phyloP scores from a whole-genome alignment of 2,888 invertebrate species.

The Drosophila acutilabella region DNA sequence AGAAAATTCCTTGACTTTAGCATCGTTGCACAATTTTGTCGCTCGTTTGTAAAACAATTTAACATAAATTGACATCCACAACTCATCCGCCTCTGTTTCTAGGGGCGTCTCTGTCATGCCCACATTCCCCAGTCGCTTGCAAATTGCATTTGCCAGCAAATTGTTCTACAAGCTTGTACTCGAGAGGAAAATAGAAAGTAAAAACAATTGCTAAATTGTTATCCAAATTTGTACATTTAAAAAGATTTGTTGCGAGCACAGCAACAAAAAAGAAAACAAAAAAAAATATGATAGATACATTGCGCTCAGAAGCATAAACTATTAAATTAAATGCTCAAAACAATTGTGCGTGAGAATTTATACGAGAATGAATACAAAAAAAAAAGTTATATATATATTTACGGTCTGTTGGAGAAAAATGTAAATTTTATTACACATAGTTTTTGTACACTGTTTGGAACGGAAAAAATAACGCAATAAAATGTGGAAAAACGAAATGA shows the following conservation, averaged over 20 bases:
- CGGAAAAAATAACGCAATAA: constrained; percentile 24
- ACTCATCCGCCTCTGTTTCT: constrained; percentile 20
- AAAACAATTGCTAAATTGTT: constrained; percentile 48
- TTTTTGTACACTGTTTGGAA: neutral
- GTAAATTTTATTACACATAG: constrained; percentile 27
- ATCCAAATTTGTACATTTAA: constrained; percentile 50
- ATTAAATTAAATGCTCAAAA: constrained; percentile 64
- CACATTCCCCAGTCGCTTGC: constrained; percentile 30
- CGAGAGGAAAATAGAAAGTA: neutral
- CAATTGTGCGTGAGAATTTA: constrained; percentile 63
- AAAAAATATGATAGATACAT: constrained; percentile 14
- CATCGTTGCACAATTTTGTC: constrained; percentile 26
- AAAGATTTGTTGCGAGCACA: constrained; percentile 53
- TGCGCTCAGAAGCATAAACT: constrained; percentile 38
- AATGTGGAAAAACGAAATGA: constrained; percentile 11
- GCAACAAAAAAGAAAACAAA: neutral
- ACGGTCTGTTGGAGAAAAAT: constrained; percentile 22
- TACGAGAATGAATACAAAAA: constrained; percentile 30
- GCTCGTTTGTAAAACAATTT: constrained; percentile 61
- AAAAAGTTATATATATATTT: constrained; percentile 1
- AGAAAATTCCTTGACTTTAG: constrained; percentile 10
- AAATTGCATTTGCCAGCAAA: constrained; percentile 65
- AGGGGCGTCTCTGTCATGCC: constrained; percentile 13
- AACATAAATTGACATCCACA: constrained; percentile 43
- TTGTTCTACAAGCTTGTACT: constrained; percentile 37